phyloP scores from a whole-genome alignment of 2,888 invertebrate species.

The Trachelus stipa region DNA sequence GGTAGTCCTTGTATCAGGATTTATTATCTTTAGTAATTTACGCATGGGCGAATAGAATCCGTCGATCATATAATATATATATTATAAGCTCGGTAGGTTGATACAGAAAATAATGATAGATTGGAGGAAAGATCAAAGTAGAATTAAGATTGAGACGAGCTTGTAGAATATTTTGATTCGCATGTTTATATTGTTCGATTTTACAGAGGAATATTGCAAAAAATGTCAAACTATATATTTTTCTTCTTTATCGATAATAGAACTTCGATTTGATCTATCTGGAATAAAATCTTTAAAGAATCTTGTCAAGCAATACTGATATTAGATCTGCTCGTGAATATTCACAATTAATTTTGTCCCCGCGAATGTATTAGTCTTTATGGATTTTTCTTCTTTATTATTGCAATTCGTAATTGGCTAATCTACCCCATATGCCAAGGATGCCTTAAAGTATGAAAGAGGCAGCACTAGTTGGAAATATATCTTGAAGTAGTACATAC shows the following conservation, averaged over 20 bases:
- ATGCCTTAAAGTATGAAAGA: slow-evolving; percentile 29
- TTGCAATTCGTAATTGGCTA: slow-evolving; percentile 12
- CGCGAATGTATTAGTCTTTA: background rate
- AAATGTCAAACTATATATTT: background rate
- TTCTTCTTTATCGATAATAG: background rate
- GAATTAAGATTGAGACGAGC: background rate
- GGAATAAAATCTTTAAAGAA: background rate
- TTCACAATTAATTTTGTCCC: background rate
- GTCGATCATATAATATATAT: background rate
- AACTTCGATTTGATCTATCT: background rate
- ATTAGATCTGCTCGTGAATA: background rate
- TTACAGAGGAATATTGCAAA: background rate
- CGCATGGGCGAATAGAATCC: background rate
- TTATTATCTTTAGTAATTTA: background rate
- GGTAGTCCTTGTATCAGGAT: background rate
- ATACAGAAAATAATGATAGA: background rate
- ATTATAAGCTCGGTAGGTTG: background rate
- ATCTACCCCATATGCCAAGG: slow-evolving; percentile 30
- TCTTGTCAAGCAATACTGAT: background rate
- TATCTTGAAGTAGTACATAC: slow-evolving; percentile 6
- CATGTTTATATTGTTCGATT: background rate
- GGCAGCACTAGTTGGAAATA: slow-evolving; percentile 24
- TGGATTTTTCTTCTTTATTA: background rate
- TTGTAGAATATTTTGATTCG: background rate
- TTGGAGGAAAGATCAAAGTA: background rate